Evolutionary conservation across 2,888 invertebrate genomes (phyloP), one percentile per base, ranked within the genome.

Genomic region (Caradrina clavipalpis): DNA sequence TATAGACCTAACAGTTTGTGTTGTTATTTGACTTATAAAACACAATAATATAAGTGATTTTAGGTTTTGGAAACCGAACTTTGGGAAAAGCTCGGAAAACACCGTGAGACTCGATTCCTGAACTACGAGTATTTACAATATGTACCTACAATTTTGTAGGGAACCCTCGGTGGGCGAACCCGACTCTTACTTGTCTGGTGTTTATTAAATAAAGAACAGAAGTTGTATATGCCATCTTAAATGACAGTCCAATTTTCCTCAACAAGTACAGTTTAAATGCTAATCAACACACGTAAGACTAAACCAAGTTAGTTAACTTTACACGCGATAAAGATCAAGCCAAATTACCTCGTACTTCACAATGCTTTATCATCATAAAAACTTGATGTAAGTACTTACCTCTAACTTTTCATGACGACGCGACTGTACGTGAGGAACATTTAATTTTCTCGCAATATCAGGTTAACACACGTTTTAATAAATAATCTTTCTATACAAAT

Each of bases 281-380:
- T 17, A 15, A 6, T 45, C 42, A 45, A 26, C 49, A 26, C 31
- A 51, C n/a, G n/a, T 66, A 21, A 45, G 31, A 51, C 11, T 17
- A 39, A 47, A 75, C 53, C 42, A 31, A 57, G 42, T 67, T 42
- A 42, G 26, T 53, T 73, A 63, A 54, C 45, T 58, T 57, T 13
- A 15, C 21, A 42, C 22, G n/a, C 22, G 13, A 31, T 59, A 60
- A 57, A 57, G 8, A 21, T 21, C 31, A 58, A 51, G 54, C 19
- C 19, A 78, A 55, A 66, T 58, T 31, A 49, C 49, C 7, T 47
- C 2, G 42, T 26, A 7, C 45, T 69, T 62, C 45, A 69, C 50
- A 66, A 69, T 72, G 66, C 26, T 57, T 51, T 66, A 59, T 79
- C 69, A 80, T 64, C 68, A 69, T 68, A 64, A 69, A 72, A 54